These are phyloP conservation scores for Pelusios castaneus DNA, from an alignment of 2,113 vertebrate species.

Conservation along the genomic window DNA sequence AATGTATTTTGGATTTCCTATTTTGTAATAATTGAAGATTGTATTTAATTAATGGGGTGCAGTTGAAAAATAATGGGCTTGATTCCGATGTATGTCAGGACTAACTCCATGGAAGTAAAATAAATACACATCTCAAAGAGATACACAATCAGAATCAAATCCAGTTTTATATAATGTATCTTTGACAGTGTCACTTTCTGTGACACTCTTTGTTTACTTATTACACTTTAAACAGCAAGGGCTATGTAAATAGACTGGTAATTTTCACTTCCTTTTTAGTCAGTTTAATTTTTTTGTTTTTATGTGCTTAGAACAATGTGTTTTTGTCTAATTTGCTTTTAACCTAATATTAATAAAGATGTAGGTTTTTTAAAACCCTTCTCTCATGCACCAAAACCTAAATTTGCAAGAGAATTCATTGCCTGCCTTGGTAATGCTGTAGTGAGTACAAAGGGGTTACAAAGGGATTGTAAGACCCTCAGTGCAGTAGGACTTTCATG, in stretches of 20 bases:
- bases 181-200: neutral
- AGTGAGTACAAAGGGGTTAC: neutral
- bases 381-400: neutral
- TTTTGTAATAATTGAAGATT: neutral
- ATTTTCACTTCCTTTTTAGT: neutral
- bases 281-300: neutral
- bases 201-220: neutral
- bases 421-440: neutral
- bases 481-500: neutral
- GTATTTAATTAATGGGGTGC: neutral
- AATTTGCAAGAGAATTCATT: neutral
- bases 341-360: neutral
- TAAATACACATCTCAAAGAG: neutral
- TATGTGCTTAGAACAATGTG: neutral
- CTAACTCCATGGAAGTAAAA: neutral
- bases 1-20: neutral
- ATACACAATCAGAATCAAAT: neutral
- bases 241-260: neutral
- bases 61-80: neutral
- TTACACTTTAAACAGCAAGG: neutral
- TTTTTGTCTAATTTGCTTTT: neutral
- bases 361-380: neutral
- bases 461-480: neutral
- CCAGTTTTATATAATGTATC: neutral
- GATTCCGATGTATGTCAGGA: rapidly evolving